Evolutionary conservation across 23 tunicate genomes (phyloP), one percentile per base, ranked within the genome.

Genomic region (Styela clava): DNA sequence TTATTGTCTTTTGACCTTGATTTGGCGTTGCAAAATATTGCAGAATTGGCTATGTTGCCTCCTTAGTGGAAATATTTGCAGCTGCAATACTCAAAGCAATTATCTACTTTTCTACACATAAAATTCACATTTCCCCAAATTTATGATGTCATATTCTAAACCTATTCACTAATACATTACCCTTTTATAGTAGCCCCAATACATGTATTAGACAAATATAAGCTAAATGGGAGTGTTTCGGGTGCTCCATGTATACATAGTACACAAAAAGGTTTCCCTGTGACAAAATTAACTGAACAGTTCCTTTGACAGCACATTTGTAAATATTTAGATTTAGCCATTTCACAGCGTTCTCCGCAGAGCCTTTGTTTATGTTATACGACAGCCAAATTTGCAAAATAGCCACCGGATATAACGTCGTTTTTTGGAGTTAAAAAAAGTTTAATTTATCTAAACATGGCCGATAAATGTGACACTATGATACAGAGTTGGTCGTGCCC

Each of bases 31-130:
- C 56, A 44, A 44, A 44, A 5, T 44, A 44, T 5, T 44, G 56
- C 56, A 44, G 12, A 44, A n/a, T n/a, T n/a, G n/a, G n/a, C n/a
- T 44, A 44, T 44, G 56, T 44, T 44, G 56, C 56, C n/a, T n/a
- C 81, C 27, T 52, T 76, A 64, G 1, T 52, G 65, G 81, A 67
- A 5, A 52, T 76, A 16, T 76, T 35, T n/a, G n/a, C n/a, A n/a
- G n/a, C n/a, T n/a, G n/a, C n/a, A n/a, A n/a, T n/a, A n/a, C n/a
- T n/a, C n/a, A n/a, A n/a, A n/a, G n/a, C n/a, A n/a, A n/a, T n/a
- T n/a, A n/a, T n/a, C n/a, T n/a, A n/a, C n/a, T n/a, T n/a, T n/a
- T n/a, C n/a, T n/a, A n/a, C n/a, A n/a, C n/a, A n/a, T n/a, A n/a
- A n/a, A n/a, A n/a, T n/a, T n/a, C n/a, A n/a, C 56, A 44, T 44